Evolutionary conservation across 1,140 invertebrate genomes (phyloP).

Genomic region (Asobara japonica): DNA sequence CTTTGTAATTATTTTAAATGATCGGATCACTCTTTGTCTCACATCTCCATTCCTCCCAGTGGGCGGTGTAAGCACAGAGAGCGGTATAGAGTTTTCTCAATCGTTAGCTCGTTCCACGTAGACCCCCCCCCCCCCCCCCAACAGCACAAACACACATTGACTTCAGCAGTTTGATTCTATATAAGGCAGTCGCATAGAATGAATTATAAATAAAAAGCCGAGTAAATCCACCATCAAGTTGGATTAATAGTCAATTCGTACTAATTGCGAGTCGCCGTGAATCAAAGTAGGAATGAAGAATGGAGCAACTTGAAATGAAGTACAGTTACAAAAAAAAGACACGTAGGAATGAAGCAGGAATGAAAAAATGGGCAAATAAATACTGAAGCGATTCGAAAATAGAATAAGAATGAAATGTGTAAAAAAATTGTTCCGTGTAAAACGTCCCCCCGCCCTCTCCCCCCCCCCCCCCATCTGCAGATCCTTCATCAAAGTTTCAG

Average conservation of each 20-base stretch:
- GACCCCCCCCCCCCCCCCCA: not conserved
- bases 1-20: not conserved
- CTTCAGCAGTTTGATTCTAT: slow-evolving; percentile 13
- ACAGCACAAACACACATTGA: slow-evolving; percentile 16
- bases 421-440: slow-evolving; percentile 33
- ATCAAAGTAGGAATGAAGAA: slow-evolving; percentile 17
- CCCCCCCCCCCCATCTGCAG: not conserved
- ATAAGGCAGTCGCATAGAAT: slow-evolving; percentile 17
- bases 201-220: slow-evolving; percentile 13
- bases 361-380: slow-evolving; percentile 6
- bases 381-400: not conserved
- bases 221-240: slow-evolving; percentile 42
- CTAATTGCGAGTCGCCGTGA: slow-evolving; percentile 53
- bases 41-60: not conserved
- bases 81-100: slow-evolving; percentile 20
- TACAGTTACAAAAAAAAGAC: not conserved
- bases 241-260: slow-evolving; percentile 59
- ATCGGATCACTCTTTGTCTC: not conserved
- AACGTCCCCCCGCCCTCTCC: slow-evolving; percentile 8
- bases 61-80: slow-evolving; percentile 2
- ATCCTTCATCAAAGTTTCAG: slow-evolving; percentile 40
- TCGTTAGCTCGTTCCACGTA: slow-evolving; percentile 34
- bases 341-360: not conserved
- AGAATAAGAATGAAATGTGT: slow-evolving; percentile 6
- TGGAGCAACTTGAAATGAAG: not conserved